Percentiles rank a stretch among this genome's conserved stretches.
phyloP scores from a whole-genome alignment of 1,140 invertebrate species.

The Apis cerana region DNA sequence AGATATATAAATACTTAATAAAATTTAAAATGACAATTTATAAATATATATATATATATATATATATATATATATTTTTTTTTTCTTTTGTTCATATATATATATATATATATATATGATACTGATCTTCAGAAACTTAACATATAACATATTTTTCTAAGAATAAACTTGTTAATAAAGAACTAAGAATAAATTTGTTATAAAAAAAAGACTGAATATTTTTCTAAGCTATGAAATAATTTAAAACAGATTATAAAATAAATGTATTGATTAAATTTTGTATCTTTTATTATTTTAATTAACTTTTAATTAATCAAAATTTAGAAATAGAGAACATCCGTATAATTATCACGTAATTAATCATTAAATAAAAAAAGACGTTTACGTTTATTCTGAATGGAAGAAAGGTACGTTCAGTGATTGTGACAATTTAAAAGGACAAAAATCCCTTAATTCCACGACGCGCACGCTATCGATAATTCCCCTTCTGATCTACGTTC shows the following conservation, averaged over 20 bases:
- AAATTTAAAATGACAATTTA: conserved; percentile 4
- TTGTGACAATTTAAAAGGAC: conserved; percentile 5
- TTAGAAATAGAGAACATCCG: background rate
- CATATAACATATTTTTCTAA: background rate
- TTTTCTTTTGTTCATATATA: too few relatives aligned
- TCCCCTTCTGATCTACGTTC: conserved; percentile 14
- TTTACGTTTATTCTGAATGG: background rate
- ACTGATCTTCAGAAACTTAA: background rate
- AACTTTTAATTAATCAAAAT: background rate
- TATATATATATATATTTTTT: too few relatives aligned
- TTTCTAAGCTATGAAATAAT: conserved; percentile 1
- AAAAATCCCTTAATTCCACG: conserved; percentile 38
- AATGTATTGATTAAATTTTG: too few relatives aligned
- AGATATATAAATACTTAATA: background rate
- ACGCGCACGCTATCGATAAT: conserved; percentile 21
- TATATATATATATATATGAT: too few relatives aligned
- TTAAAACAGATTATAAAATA: conserved; percentile 50
- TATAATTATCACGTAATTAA: background rate
- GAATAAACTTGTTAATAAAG: too few relatives aligned
- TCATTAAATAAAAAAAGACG: background rate
- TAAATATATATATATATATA: background rate
- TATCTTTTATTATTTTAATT: too few relatives aligned
- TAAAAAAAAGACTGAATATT: conserved; percentile 8
- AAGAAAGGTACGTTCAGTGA: background rate
- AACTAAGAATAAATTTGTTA: conserved; percentile 9